These are phyloP conservation scores for Oceanodroma tethys DNA, from an alignment of 2,113 vertebrate species.

Conservation along the genomic window DNA sequence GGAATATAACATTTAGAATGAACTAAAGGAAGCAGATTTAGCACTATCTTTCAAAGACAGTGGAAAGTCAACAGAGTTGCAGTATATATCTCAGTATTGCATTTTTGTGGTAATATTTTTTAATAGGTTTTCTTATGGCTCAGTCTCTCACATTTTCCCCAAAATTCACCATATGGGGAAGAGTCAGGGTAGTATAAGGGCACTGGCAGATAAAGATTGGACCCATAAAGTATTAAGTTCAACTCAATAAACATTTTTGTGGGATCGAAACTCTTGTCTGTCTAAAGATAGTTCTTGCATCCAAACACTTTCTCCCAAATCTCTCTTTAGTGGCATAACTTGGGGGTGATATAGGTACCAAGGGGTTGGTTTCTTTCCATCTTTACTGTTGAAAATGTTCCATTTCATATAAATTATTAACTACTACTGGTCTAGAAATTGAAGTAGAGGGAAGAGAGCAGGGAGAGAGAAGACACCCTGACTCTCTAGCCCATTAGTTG, in stretches of 20 bases:
- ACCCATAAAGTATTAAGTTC: neutral
- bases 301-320: neutral
- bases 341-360: neutral
- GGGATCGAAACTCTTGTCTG: neutral
- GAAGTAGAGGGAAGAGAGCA: neutral
- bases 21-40: neutral
- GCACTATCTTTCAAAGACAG: conserved; percentile 21
- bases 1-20: conserved; percentile 12
- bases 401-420: neutral
- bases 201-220: neutral
- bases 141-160: neutral
- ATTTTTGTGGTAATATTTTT: neutral
- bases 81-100: neutral
- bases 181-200: neutral
- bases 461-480: neutral
- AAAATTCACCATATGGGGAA: neutral
- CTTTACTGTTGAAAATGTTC: neutral
- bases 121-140: neutral
- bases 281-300: neutral
- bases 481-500: neutral
- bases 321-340: neutral
- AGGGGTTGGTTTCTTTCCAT: neutral
- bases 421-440: neutral
- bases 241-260: neutral
- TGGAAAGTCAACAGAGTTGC: conserved; percentile 6